Evolutionary conservation across 2,113 vertebrate species (phyloP).

Genomic region (Bothrops jararaca): DNA sequence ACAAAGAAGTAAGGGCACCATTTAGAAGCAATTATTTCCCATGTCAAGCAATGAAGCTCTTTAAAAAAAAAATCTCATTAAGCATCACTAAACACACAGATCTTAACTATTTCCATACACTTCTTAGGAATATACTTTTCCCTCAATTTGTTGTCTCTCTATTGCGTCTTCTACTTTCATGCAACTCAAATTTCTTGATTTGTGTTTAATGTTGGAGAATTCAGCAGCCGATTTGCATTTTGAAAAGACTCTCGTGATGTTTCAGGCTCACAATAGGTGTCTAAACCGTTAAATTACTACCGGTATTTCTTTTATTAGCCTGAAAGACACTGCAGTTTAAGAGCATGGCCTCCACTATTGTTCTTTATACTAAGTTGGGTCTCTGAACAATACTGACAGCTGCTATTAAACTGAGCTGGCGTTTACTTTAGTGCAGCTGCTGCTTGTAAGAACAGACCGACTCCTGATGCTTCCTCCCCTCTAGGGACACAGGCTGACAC

Average conservation of each 20-base stretch:
- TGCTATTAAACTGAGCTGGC: slow-evolving; percentile 81
- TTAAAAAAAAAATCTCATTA: background rate
- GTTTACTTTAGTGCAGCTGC: slow-evolving; percentile 74
- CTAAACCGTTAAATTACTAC: slow-evolving; percentile 76
- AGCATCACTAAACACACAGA: background rate
- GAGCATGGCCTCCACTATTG: slow-evolving; percentile 70
- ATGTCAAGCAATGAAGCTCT: background rate
- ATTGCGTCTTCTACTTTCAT: slow-evolving; percentile 26
- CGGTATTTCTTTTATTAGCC: slow-evolving; percentile 76
- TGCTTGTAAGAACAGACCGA: slow-evolving; percentile 71
- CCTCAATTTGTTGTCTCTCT: background rate
- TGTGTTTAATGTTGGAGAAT: slow-evolving; percentile 55
- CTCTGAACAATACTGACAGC: slow-evolving; percentile 93
- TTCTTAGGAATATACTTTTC: slow-evolving; percentile 1
- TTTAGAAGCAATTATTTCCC: background rate
- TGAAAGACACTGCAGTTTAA: slow-evolving; percentile 69
- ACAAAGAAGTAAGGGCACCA: background rate
- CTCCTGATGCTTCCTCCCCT: slow-evolving; percentile 67
- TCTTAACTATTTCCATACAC: background rate
- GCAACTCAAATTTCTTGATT: slow-evolving; percentile 23
- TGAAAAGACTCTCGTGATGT: slow-evolving; percentile 68
- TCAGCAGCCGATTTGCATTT: slow-evolving; percentile 61
- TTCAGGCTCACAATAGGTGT: slow-evolving; percentile 71
- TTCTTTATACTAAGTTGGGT: slow-evolving; percentile 72
- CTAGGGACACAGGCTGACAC: slow-evolving; percentile 75